Evolutionary conservation across 2,797 vertebrate genomes (phyloP).

Genomic region (Catostomus latipinnis): DNA sequence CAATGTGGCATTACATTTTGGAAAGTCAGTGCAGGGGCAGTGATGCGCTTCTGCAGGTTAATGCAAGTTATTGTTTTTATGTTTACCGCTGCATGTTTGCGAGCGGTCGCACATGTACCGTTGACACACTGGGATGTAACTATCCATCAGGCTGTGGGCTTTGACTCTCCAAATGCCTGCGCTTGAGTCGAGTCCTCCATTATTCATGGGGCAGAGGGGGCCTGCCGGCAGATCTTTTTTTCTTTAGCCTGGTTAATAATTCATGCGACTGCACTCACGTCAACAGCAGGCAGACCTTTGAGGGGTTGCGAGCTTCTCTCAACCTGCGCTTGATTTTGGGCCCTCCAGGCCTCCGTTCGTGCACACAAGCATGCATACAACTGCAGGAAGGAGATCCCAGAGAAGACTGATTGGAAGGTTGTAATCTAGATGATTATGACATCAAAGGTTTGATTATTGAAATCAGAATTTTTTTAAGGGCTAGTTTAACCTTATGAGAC

Average conservation of each 20-base stretch:
- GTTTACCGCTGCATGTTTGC: conserved; percentile 63
- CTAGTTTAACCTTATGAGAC: no score
- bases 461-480: no score
- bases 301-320: conserved; percentile 51
- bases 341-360: conserved; percentile 41
- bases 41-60: conserved; percentile 63
- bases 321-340: conserved; percentile 55
- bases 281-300: conserved; percentile 64
- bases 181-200: conserved; percentile 79
- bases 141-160: conserved; percentile 76
- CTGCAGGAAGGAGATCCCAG: conserved; percentile 25
- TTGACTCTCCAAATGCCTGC: conserved; percentile 82
- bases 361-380: conserved; percentile 16
- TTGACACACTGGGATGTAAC: conserved; percentile 65
- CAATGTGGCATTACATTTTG: conserved; percentile 15
- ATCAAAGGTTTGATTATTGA: not conserved
- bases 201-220: conserved; percentile 80
- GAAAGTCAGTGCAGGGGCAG: conserved; percentile 42
- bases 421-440: not conserved
- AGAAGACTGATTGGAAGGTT: conserved; percentile 25
- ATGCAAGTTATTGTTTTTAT: conserved; percentile 65
- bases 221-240: conserved; percentile 80
- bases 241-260: conserved; percentile 86
- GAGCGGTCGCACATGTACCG: conserved; percentile 31
- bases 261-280: conserved; percentile 76